These are phyloP conservation scores for Porites divaricata DNA, from an alignment of 92 coral and sea anemone species.

Conservation along the genomic window DNA sequence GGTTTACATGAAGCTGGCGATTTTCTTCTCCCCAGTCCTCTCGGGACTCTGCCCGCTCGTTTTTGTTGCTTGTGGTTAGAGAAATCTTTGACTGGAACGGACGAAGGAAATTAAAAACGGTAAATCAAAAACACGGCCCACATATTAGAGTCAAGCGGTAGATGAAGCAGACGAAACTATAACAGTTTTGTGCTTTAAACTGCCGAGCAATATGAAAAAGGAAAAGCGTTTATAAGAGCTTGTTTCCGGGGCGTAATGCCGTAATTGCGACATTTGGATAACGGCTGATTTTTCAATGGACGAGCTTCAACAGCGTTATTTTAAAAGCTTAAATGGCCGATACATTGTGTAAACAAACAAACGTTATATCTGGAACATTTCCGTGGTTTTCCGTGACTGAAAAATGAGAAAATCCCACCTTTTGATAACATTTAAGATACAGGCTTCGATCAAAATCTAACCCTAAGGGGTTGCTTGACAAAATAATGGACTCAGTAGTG, in stretches of 20 bases:
- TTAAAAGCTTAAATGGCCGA: neutral
- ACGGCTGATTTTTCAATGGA: neutral
- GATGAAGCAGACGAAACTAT: too few species aligned
- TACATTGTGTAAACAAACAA: slow-evolving; percentile 4
- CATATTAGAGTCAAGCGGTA: too few species aligned
- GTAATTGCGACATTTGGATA: neutral
- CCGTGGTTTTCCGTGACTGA: neutral
- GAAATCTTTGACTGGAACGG: too few species aligned
- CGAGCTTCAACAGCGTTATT: neutral
- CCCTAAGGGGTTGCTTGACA: neutral
- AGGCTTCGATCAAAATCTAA: neutral
- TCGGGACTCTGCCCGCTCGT: too few species aligned
- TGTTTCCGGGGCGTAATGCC: neutral
- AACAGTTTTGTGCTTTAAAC: too few species aligned
- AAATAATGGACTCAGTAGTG: neutral
- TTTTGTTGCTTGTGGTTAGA: too few species aligned
- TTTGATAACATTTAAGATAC: neutral
- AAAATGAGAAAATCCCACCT: neutral
- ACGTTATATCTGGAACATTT: neutral
- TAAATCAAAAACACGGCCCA: too few species aligned
- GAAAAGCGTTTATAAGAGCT: neutral
- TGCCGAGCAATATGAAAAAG: neutral
- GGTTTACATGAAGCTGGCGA: too few species aligned
- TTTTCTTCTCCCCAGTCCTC: too few species aligned
- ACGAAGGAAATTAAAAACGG: too few species aligned